Percentiles rank a stretch among this genome's conserved stretches.
Conservation (phyloP, 1,140 invertebrate species). For the Geopemphigus sp. region DNA sequence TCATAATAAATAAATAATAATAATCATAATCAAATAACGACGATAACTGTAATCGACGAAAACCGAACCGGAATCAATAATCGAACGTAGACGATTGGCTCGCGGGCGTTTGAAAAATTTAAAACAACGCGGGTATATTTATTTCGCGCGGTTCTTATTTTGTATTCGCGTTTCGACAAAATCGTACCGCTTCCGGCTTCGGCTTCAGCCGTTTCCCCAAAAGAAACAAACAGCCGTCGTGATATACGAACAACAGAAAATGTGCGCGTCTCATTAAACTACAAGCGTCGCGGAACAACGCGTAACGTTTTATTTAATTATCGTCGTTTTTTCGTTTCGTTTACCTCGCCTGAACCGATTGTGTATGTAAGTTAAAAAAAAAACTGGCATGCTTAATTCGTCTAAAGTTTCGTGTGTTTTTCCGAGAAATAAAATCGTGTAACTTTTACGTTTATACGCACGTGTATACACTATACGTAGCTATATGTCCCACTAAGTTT, state of each 20-base stretch:
- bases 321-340: not conserved
- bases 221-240: not conserved
- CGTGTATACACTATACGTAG: not conserved
- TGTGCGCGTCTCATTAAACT: not conserved
- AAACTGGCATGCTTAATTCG: not conserved
- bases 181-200: not conserved
- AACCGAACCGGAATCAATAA: too few species aligned
- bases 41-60: too few species aligned
- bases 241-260: too few species aligned
- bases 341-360: constrained; percentile 35
- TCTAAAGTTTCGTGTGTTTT: not conserved
- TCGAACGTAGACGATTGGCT: too few species aligned
- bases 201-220: not conserved
- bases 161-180: too few species aligned
- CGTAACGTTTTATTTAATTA: too few species aligned
- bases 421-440: not conserved
- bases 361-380: not conserved
- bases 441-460: not conserved
- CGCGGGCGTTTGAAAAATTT: not conserved
- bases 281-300: not conserved
- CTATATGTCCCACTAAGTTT: not conserved
- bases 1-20: too few species aligned
- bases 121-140: not conserved
- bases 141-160: too few species aligned
- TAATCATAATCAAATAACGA: too few species aligned